These are phyloP conservation scores for Antechinus stuartii DNA, from an alignment of 2,113 vertebrate species.

Conservation along the genomic window DNA sequence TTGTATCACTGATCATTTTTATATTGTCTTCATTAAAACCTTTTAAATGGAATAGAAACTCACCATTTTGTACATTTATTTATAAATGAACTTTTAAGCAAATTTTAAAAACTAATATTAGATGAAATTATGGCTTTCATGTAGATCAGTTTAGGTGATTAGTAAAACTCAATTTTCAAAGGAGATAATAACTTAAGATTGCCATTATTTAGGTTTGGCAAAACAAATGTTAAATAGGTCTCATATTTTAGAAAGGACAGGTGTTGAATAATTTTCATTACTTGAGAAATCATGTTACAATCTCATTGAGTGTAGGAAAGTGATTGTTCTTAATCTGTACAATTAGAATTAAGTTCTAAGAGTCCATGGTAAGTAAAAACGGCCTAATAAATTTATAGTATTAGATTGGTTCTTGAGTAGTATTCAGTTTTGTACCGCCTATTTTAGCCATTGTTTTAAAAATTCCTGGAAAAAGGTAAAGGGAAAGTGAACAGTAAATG, in stretches of 20 bases:
- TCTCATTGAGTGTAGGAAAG: no score
- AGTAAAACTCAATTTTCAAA: neutral
- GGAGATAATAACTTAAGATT: neutral
- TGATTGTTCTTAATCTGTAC: neutral
- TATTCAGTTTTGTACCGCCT: neutral
- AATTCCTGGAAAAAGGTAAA: no score
- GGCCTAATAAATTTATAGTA: neutral
- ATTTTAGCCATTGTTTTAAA: neutral
- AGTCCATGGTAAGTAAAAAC: neutral
- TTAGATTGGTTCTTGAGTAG: neutral
- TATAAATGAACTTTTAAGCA: slow-evolving; percentile 40
- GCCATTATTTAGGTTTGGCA: neutral
- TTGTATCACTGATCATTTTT: slow-evolving; percentile 26
- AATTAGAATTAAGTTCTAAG: neutral
- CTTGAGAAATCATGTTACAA: neutral
- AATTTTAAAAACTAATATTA: neutral
- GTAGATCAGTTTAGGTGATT: neutral
- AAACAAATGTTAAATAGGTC: neutral
- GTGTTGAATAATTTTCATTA: neutral
- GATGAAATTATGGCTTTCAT: neutral
- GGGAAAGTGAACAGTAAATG: no score
- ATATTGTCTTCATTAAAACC: slow-evolving; percentile 56
- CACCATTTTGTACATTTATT: slow-evolving; percentile 33
- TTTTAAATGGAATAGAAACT: slow-evolving; percentile 51
- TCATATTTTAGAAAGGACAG: neutral